These are phyloP conservation scores for Rhaphigaster nebulosa DNA, from an alignment of 2,888 invertebrate species.

Conservation along the genomic window DNA sequence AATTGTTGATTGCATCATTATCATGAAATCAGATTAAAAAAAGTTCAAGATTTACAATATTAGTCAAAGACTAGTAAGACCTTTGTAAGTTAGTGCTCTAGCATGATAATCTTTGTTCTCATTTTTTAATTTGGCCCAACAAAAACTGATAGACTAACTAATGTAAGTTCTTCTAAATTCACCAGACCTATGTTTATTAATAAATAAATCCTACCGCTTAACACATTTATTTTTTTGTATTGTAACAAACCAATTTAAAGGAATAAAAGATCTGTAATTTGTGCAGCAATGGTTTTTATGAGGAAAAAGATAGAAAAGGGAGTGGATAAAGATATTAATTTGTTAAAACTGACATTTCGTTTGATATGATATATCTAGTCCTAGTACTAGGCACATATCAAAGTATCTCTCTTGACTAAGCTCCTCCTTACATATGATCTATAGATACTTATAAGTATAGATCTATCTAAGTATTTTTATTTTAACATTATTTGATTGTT, in stretches of 20 bases:
- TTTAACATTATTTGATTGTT: background rate
- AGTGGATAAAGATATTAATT: background rate
- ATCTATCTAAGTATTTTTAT: background rate
- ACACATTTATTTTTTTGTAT: background rate
- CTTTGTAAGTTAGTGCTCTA: too few relatives aligned
- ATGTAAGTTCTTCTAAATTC: too few relatives aligned
- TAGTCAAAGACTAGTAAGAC: too few relatives aligned
- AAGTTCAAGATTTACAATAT: too few relatives aligned
- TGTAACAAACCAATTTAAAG: background rate
- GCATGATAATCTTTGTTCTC: too few relatives aligned
- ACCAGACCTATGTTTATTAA: background rate
- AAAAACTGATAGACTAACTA: too few relatives aligned
- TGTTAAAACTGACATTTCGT: background rate
- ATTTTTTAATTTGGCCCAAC: too few relatives aligned
- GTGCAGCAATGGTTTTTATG: background rate
- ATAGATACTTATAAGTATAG: background rate
- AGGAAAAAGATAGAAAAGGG: background rate
- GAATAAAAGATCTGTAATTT: background rate
- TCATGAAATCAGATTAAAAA: too few relatives aligned
- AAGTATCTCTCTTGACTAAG: background rate
- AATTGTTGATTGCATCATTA: too few relatives aligned
- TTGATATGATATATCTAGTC: too few relatives aligned
- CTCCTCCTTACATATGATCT: too few relatives aligned
- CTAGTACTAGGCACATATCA: background rate
- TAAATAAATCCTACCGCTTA: background rate